These are phyloP conservation scores for Mesocentrotus franciscanus DNA, from an alignment of 53 echinoderm and acorn worm genomes.

Conservation along the genomic window DNA sequence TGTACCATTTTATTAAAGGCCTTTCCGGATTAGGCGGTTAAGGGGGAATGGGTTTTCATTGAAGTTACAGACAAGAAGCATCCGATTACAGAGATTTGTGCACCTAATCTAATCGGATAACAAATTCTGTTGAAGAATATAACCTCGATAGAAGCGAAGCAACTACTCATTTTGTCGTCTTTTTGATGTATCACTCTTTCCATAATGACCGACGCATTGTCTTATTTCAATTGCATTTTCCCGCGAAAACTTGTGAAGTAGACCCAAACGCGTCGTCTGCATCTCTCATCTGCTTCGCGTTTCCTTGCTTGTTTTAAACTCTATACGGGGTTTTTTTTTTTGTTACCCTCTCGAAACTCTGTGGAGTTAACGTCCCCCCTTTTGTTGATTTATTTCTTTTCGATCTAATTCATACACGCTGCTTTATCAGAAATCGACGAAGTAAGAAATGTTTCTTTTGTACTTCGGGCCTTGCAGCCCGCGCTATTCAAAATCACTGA, in stretches of 20 bases:
- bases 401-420: constrained; percentile 42
- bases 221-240: not conserved
- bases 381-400: constrained; percentile 30
- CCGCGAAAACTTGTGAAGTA: constrained; percentile 35
- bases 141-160: not conserved
- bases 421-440: constrained; percentile 28
- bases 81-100: constrained; percentile 25
- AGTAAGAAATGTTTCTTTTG: constrained; percentile 46
- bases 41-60: not conserved
- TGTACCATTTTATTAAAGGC: constrained; percentile 6
- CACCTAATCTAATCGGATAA: constrained; percentile 36
- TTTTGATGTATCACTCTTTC: not conserved
- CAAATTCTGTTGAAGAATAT: constrained; percentile 25
- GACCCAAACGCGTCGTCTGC: constrained; percentile 15
- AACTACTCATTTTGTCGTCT: not conserved
- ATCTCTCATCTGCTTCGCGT: not conserved
- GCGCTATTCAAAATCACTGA: constrained; percentile 55
- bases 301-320: not conserved
- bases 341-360: not conserved
- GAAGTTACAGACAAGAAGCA: constrained; percentile 27
- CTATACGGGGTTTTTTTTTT: not conserved
- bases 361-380: not conserved
- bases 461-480: constrained; percentile 9
- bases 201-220: constrained; percentile 23
- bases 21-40: constrained; percentile 53